Evolutionary conservation across 2,113 vertebrate genomes (phyloP).

Genomic region (Sula dactylatra): DNA sequence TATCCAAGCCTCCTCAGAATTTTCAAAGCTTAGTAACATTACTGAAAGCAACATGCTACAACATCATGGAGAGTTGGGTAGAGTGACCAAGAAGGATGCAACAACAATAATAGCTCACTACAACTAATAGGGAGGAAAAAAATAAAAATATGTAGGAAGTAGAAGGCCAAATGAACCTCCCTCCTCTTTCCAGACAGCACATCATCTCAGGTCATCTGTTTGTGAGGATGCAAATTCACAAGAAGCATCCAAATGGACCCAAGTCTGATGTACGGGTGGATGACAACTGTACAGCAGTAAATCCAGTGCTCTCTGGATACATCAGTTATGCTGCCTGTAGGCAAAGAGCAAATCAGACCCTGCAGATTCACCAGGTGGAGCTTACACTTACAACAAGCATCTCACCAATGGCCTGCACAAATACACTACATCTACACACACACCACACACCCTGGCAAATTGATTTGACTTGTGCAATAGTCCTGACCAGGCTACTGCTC

Average conservation of each 20-base stretch:
- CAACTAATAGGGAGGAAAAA: not conserved
- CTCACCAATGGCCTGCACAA: not conserved
- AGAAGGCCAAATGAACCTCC: not conserved
- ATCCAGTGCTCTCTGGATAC: not conserved
- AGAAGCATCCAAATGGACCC: not conserved
- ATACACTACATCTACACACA: not conserved
- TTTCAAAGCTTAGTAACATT: not conserved
- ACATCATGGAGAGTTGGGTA: not conserved
- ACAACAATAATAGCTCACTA: not conserved
- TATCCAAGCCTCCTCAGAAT: not conserved
- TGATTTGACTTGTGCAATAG: not conserved
- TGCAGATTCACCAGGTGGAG: not conserved
- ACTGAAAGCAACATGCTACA: not conserved
- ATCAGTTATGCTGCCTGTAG: not conserved
- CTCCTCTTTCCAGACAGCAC: not conserved
- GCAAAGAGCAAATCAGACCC: not conserved
- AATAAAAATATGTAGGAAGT: fast-evolving
- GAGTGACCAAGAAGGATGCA: not conserved
- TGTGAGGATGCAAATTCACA: not conserved
- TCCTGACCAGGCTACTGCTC: not conserved
- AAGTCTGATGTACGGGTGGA: not conserved
- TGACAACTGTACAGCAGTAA: not conserved
- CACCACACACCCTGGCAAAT: not conserved
- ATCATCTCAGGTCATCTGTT: not conserved
- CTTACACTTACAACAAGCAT: not conserved